Conservation (phyloP, 2,888 invertebrate genomes). For the Malthinus seriepunctatus region DNA sequence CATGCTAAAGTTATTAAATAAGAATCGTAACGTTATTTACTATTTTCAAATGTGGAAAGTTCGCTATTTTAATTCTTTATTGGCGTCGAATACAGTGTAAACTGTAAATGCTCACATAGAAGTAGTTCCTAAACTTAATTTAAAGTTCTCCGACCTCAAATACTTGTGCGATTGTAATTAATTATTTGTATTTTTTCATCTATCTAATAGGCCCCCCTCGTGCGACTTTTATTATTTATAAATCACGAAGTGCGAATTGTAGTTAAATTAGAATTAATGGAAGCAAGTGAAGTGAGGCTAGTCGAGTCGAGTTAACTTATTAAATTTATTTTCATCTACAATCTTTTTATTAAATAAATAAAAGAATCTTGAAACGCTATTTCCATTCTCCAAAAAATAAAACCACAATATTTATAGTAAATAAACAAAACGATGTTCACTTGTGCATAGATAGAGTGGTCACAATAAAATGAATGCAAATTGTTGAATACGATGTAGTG, state of each 20-base stretch:
- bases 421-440: conserved; percentile 28
- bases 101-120: too few species aligned
- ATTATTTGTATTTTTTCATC: too few species aligned
- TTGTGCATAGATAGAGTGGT: conserved; percentile 31
- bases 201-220: too few species aligned
- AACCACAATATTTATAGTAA: conserved; percentile 13
- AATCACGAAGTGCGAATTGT: background rate
- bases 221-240: too few species aligned
- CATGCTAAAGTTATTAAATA: too few species aligned
- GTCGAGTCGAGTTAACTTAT: background rate
- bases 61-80: too few species aligned
- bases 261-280: background rate
- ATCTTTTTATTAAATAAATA: conserved; percentile 3
- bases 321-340: conserved; percentile 1
- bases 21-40: too few species aligned
- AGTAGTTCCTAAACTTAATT: too few species aligned
- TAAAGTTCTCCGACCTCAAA: too few species aligned
- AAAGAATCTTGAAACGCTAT: background rate
- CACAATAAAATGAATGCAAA: conserved; percentile 37
- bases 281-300: background rate
- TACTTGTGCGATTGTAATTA: too few species aligned
- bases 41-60: too few species aligned
- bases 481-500: conserved; percentile 35
- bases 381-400: conserved; percentile 3
- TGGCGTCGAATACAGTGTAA: too few species aligned